phyloP scores from a whole-genome alignment of 1,140 invertebrate genomes.

The Homalodisca vitripennis region DNA sequence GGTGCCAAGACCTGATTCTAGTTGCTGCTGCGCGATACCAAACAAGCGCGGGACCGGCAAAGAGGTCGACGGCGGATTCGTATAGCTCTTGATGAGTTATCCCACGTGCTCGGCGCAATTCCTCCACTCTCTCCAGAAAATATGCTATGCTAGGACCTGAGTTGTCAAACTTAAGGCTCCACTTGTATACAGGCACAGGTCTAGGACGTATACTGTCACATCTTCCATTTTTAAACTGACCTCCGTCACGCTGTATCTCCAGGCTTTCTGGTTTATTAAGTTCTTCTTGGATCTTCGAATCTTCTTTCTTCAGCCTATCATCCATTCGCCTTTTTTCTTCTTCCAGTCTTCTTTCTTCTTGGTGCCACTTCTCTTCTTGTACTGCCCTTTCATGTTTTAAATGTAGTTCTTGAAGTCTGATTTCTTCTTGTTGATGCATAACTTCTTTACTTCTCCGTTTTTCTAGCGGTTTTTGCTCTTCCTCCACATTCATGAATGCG shows the following conservation, averaged over 20 bases:
- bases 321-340: not conserved
- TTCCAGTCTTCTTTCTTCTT: not conserved
- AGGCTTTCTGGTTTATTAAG: not conserved
- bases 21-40: not conserved
- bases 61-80: constrained; percentile 15
- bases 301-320: not conserved
- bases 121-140: constrained; percentile 10
- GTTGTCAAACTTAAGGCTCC: not conserved
- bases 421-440: not conserved
- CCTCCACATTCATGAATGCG: not conserved
- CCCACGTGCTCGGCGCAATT: not conserved
- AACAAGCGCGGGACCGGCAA: constrained; percentile 11
- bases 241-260: not conserved
- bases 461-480: not conserved
- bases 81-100: not conserved
- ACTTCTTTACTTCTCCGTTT: not conserved
- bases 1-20: constrained; percentile 7
- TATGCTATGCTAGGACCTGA: not conserved
- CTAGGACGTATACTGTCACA: not conserved
- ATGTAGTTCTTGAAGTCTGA: not conserved
- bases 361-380: not conserved
- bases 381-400: not conserved
- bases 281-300: not conserved
- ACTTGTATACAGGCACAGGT: not conserved
- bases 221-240: not conserved